These are phyloP conservation scores for Urosaurus nigricauda DNA, from an alignment of 2,797 vertebrate genomes.

Conservation along the genomic window DNA sequence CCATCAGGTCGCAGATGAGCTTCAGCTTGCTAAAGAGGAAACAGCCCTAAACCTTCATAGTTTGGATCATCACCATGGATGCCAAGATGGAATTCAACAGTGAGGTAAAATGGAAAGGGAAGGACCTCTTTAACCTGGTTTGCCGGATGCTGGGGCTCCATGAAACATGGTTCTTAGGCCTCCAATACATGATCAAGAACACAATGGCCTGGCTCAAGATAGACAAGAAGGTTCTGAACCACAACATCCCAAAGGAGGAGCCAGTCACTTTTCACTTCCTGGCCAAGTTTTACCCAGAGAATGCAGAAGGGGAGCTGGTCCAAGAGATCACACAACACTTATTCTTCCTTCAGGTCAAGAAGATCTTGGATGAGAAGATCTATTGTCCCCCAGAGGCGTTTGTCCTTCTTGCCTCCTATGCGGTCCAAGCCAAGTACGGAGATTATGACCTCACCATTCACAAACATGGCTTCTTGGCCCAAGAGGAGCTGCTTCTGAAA, in stretches of 20 bases:
- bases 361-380: constrained; percentile 95
- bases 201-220: constrained; percentile 96
- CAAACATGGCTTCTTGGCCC: constrained; percentile 92
- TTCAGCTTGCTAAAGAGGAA: constrained; percentile 89
- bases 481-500: constrained; percentile 94
- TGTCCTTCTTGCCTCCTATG: constrained; percentile 94
- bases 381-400: constrained; percentile 98
- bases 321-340: constrained; percentile 96
- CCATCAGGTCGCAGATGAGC: constrained; percentile 89
- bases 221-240: constrained; percentile 96
- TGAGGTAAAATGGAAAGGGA: constrained; percentile 97
- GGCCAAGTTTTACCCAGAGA: constrained; percentile 97
- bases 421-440: constrained; percentile 95
- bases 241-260: constrained; percentile 93
- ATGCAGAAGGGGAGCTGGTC: constrained; percentile 93
- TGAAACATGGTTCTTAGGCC: constrained; percentile 96
- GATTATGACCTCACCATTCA: constrained; percentile 93
- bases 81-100: constrained; percentile 97
- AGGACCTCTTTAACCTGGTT: constrained; percentile 93
- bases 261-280: constrained; percentile 92
- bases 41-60: constrained; percentile 88
- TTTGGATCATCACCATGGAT: constrained; percentile 92
- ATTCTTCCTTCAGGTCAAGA: constrained; percentile 98
- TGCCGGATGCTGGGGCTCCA: constrained; percentile 93
- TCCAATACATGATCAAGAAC: constrained; percentile 92